Evolutionary conservation across 2,888 invertebrate genomes (phyloP).

Genomic region (Andrena dorsata): DNA sequence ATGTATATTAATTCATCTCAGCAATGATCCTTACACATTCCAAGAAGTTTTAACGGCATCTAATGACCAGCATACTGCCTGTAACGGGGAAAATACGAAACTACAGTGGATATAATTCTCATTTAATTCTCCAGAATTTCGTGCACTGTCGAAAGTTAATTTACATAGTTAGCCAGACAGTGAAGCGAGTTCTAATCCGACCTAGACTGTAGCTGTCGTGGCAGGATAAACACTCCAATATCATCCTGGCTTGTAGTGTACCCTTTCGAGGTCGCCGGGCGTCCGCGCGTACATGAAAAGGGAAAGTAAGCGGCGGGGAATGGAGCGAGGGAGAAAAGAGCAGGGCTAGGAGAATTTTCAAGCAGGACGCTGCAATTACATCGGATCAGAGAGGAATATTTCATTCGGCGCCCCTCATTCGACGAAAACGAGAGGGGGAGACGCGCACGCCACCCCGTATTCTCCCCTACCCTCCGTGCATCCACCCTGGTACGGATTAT

Average conservation of each 20-base stretch:
- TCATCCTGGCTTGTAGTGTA: constrained; percentile 8
- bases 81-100: not conserved
- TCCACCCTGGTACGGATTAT: constrained; percentile 79
- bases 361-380: constrained; percentile 82
- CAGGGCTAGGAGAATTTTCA: constrained; percentile 75
- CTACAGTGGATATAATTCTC: not conserved
- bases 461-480: constrained; percentile 52
- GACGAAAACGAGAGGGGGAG: constrained; percentile 66
- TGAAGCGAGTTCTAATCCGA: constrained; percentile 61
- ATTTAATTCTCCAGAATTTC: constrained; percentile 17
- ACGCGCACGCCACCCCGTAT: constrained; percentile 27
- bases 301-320: constrained; percentile 33
- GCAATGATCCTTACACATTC: not conserved
- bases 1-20: too few relatives aligned
- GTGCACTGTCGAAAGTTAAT: constrained; percentile 57
- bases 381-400: constrained; percentile 84
- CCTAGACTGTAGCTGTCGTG: constrained; percentile 45
- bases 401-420: constrained; percentile 76
- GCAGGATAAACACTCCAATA: constrained; percentile 60
- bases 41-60: not conserved
- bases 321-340: constrained; percentile 43
- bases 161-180: constrained; percentile 47
- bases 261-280: constrained; percentile 26
- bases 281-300: constrained; percentile 1
- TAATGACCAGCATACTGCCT: not conserved